Evolutionary conservation across 2,888 invertebrate species (phyloP).

Genomic region (Ophion costatus): DNA sequence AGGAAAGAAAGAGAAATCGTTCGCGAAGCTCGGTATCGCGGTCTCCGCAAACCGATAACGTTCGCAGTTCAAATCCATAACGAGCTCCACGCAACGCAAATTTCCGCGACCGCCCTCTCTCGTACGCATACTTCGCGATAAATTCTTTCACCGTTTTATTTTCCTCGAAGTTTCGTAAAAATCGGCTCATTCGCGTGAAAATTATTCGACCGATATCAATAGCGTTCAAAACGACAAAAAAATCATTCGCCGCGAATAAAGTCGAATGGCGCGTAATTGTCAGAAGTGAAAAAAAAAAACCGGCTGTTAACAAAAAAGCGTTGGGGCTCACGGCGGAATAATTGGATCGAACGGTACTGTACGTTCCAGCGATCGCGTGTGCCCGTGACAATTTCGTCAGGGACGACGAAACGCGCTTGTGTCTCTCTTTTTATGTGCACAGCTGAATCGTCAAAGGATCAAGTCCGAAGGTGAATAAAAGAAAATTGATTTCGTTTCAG

Average conservation of each 20-base stretch:
- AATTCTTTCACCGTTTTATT: not conserved
- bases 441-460: slow-evolving; percentile 12
- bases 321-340: not conserved
- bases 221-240: not conserved
- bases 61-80: slow-evolving; percentile 1
- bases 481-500: not conserved
- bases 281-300: not conserved
- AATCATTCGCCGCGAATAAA: not conserved
- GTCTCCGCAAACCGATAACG: slow-evolving; percentile 42
- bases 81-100: not conserved
- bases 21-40: slow-evolving; percentile 10
- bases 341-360: not conserved
- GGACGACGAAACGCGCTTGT: not conserved
- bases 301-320: not conserved
- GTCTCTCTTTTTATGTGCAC: not conserved
- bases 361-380: not conserved
- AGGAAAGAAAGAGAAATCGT: slow-evolving; percentile 32
- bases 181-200: not conserved
- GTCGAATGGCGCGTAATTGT: not conserved
- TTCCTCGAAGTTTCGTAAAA: not conserved
- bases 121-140: not conserved
- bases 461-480: not conserved
- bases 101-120: not conserved
- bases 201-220: not conserved
- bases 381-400: not conserved